These are phyloP conservation scores for Armadillidium nasatum DNA, from an alignment of 1,140 invertebrate genomes.

Conservation along the genomic window DNA sequence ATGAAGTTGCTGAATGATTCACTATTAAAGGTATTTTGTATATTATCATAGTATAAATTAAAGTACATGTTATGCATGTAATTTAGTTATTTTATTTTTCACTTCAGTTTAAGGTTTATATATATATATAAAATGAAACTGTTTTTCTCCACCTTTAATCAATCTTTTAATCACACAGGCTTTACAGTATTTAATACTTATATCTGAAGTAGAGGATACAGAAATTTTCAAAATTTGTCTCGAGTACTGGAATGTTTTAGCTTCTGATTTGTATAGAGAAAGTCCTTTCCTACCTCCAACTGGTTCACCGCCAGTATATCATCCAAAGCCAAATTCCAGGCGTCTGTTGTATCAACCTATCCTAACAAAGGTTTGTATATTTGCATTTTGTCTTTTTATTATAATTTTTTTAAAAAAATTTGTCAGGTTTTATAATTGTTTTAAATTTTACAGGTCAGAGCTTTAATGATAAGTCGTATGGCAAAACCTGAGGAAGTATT, in stretches of 20 bases:
- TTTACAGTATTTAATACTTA: constrained; percentile 88
- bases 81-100: too few relatives aligned
- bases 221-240: constrained; percentile 99
- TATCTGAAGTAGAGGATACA: constrained; percentile 98
- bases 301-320: constrained; percentile 49
- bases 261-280: constrained; percentile 80
- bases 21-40: constrained; percentile 59
- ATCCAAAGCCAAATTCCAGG: constrained; percentile 52
- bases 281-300: constrained; percentile 48
- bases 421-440: background rate
- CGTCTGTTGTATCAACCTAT: constrained; percentile 72
- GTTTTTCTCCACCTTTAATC: too few relatives aligned
- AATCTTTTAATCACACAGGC: too few relatives aligned
- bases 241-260: constrained; percentile 96
- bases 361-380: constrained; percentile 62
- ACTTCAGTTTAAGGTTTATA: too few relatives aligned
- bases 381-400: constrained; percentile 30
- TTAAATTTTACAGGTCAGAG: constrained; percentile 64
- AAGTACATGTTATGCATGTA: too few relatives aligned
- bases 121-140: too few relatives aligned
- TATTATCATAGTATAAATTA: constrained; percentile 18
- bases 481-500: constrained; percentile 99
- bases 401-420: background rate
- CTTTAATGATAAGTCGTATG: constrained; percentile 99
- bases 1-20: constrained; percentile 66